phyloP scores from a whole-genome alignment of 2,797 vertebrate species.

The Darevskia nairensis region DNA sequence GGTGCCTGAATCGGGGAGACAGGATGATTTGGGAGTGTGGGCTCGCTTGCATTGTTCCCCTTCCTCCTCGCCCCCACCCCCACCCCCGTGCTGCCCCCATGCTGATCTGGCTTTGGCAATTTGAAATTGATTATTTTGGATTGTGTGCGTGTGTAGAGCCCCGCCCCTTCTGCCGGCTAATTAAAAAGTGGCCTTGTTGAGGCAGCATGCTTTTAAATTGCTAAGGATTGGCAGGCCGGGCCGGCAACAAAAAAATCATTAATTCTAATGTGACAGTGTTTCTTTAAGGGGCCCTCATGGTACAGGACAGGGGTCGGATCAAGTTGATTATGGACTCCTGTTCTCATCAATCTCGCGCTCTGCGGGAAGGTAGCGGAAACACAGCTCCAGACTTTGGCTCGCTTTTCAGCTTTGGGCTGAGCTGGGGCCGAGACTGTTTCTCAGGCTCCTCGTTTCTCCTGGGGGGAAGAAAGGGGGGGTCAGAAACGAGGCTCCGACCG shows the following conservation, averaged over 20 bases:
- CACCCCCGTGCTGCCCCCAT: not conserved
- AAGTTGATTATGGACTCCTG: constrained; percentile 36
- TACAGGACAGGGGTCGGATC: constrained; percentile 29
- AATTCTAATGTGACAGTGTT: constrained; percentile 40
- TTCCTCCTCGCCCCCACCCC: too few relatives aligned
- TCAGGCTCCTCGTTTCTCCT: constrained; percentile 35
- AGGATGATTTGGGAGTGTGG: not conserved
- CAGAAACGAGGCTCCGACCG: too few relatives aligned
- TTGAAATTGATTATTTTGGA: constrained; percentile 37
- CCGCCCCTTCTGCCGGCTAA: constrained; percentile 16
- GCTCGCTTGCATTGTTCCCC: not conserved
- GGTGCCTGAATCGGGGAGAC: not conserved
- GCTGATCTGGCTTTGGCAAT: constrained; percentile 10
- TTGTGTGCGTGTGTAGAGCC: constrained; percentile 11
- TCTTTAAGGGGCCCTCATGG: constrained; percentile 41
- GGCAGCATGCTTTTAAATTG: constrained; percentile 39
- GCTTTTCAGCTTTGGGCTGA: not conserved
- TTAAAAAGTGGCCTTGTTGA: constrained; percentile 35
- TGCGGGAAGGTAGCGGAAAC: constrained; percentile 23
- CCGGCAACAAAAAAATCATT: constrained; percentile 28
- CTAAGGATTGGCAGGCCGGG: constrained; percentile 25
- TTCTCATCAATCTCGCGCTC: constrained; percentile 48
- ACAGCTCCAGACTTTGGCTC: not conserved
- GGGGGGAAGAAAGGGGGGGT: not conserved
- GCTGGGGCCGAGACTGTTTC: constrained; percentile 6